Base-by-base conservation (phyloP, 2,113 vertebrate species). In the Paramisgurnus dabryanus region DNA sequence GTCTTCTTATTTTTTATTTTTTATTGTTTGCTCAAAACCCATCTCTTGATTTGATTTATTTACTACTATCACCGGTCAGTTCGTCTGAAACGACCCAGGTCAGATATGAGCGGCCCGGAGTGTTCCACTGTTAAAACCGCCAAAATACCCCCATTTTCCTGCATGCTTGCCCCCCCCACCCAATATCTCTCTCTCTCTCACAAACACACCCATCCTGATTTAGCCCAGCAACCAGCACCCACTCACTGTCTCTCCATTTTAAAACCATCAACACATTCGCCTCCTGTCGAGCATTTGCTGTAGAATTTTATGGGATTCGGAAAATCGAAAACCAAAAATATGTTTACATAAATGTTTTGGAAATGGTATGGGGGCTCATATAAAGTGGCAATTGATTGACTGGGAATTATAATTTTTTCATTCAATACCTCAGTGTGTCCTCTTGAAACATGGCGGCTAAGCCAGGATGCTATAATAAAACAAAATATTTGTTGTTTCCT, bases 371-470 rank as follows among this genome's bases (percentile, higher is more conserved):
- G 82, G 49, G 27, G 50, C 18, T 67, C 50, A 61, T 22, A 50
- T n/a, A 67, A 83, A 80, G 18, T 80, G 85, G 81, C 87, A 87
- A 90, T 87, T 89, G 87, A 61, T 88, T 83, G 85, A 85, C 89
- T 80, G 83, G 82, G 81, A 85, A 43, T 81, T 78, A 86, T 86
- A 81, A 2, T 34, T 49, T 79, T 71, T 72, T 63, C 79, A 86
- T 90, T 87, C 89, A 92, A 89, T 88, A 86, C 87, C 88, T 90
- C 90, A 89, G 87, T 88, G 90, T 86, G 89, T 91, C 87, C 86
- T 87, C 84, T 92, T 90, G 88, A 92, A 93, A 93, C 89, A 93
- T 93, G 92, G 92, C 90, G 91, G 88, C 85, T 89, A 88, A 85
- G 89, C 45, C 72, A 75, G 18, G 45, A 84, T 84, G 90, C 84